phyloP scores from a whole-genome alignment of 2,888 invertebrate species.

The Steinernema hermaphroditum region DNA sequence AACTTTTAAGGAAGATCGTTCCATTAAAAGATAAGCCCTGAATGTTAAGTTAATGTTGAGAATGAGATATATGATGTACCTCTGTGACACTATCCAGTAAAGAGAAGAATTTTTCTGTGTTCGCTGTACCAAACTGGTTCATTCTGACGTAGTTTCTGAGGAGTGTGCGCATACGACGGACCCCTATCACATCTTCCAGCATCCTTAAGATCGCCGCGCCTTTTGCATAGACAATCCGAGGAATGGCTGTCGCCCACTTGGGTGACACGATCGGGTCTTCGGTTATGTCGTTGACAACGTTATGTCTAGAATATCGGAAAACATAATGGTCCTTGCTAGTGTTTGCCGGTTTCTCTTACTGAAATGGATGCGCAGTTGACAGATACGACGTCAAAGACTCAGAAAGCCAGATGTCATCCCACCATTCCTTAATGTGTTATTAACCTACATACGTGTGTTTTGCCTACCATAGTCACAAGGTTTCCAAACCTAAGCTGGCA shows the following conservation, averaged over 20 bases:
- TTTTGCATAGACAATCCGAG: slow-evolving; percentile 38
- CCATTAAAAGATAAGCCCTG: neutral
- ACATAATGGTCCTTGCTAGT: neutral
- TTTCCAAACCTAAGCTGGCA: slow-evolving; percentile 38
- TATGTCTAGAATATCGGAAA: neutral
- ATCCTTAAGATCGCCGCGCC: slow-evolving; percentile 39
- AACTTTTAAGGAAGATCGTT: slow-evolving; percentile 34
- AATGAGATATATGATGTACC: too few species aligned
- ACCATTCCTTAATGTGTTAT: slow-evolving; percentile 33
- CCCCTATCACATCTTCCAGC: slow-evolving; percentile 40
- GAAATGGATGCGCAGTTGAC: slow-evolving; percentile 10
- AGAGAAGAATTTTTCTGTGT: slow-evolving; percentile 37
- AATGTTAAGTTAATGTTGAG: too few species aligned
- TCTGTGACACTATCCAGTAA: slow-evolving; percentile 32
- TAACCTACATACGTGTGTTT: neutral
- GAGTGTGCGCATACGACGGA: slow-evolving; percentile 33
- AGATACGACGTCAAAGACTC: slow-evolving; percentile 40
- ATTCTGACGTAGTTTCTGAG: slow-evolving; percentile 36
- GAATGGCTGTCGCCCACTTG: slow-evolving; percentile 36
- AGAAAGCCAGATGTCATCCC: slow-evolving; percentile 41
- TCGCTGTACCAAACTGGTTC: slow-evolving; percentile 35
- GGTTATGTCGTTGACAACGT: slow-evolving; percentile 33
- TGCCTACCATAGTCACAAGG: slow-evolving; percentile 37
- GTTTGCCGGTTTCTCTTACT: neutral
- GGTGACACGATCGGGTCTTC: slow-evolving; percentile 33